Conservation (phyloP, 2,113 vertebrate genomes). For the Zapus hudsonius region DNA sequence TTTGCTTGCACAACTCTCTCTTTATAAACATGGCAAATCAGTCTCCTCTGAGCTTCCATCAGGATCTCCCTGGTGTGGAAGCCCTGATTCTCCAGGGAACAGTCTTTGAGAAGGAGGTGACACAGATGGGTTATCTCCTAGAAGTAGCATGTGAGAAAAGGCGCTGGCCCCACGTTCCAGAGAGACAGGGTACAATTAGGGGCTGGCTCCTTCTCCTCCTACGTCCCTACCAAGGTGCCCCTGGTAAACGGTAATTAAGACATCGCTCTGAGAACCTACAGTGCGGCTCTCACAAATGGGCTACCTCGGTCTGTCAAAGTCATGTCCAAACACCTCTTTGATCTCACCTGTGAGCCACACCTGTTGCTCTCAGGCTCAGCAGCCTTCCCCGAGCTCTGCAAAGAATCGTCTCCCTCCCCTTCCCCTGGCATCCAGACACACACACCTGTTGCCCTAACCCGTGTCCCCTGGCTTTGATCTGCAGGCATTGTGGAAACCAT, state of each 20-base stretch:
- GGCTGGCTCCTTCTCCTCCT: constrained; percentile 42
- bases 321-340: constrained; percentile 58
- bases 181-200: constrained; percentile 66
- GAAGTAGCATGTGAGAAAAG: constrained; percentile 34
- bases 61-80: constrained; percentile 3
- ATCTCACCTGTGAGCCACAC: constrained; percentile 70
- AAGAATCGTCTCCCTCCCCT: too few relatives aligned
- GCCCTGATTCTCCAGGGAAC: background rate
- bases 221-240: constrained; percentile 36
- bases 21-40: background rate
- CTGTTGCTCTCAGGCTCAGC: background rate
- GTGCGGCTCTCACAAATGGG: constrained; percentile 69
- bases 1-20: constrained; percentile 32
- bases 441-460: constrained; percentile 29
- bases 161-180: background rate
- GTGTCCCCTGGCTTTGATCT: constrained; percentile 61
- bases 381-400: background rate
- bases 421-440: background rate
- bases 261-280: constrained; percentile 53
- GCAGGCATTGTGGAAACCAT: constrained; percentile 47
- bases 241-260: constrained; percentile 65
- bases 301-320: constrained; percentile 44
- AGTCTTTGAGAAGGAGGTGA: background rate
- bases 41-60: background rate
- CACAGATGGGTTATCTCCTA: constrained; percentile 48